phyloP scores from a whole-genome alignment of 2,888 invertebrate genomes.

The Pheosia tremula region DNA sequence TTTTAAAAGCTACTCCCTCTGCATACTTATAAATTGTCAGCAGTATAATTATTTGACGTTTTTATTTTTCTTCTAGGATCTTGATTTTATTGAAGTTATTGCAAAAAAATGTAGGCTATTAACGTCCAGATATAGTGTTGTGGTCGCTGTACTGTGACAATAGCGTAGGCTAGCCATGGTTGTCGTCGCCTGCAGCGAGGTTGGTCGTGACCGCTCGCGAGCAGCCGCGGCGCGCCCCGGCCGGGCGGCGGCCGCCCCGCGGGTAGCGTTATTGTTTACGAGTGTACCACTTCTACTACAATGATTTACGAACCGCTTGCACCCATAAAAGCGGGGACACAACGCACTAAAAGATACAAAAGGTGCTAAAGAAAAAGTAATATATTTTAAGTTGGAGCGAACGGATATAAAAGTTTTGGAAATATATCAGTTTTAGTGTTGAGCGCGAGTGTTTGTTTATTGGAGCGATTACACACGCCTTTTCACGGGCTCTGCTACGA shows the following conservation, averaged over 20 bases:
- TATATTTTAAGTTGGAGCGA: slow-evolving; percentile 80
- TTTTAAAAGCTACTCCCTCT: slow-evolving; percentile 35
- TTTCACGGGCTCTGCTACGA: slow-evolving; percentile 52
- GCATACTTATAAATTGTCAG: slow-evolving; percentile 34
- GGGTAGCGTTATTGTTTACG: slow-evolving; percentile 75
- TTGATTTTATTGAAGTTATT: not conserved
- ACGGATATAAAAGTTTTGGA: slow-evolving; percentile 82
- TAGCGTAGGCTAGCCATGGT: slow-evolving; percentile 4
- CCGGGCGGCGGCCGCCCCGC: slow-evolving; percentile 48
- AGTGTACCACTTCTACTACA: slow-evolving; percentile 80
- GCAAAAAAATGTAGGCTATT: not conserved
- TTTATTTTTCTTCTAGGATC: not conserved
- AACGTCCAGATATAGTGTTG: slow-evolving; percentile 8
- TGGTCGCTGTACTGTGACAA: not conserved
- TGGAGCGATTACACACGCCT: slow-evolving; percentile 77
- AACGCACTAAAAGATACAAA: slow-evolving; percentile 83
- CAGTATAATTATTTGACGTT: slow-evolving; percentile 9
- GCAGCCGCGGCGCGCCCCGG: slow-evolving; percentile 21
- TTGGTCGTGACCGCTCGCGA: not conserved
- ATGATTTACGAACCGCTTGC: slow-evolving; percentile 82
- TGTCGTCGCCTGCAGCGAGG: slow-evolving; percentile 18
- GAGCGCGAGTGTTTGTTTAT: slow-evolving; percentile 79
- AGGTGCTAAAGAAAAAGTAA: slow-evolving; percentile 84
- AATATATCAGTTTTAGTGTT: slow-evolving; percentile 82
- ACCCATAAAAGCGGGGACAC: slow-evolving; percentile 81